Percentiles rank a stretch among this genome's conserved stretches.
Evolutionary conservation across 2,113 vertebrate genomes (phyloP).

Genomic region (Artemisiospiza belli): DNA sequence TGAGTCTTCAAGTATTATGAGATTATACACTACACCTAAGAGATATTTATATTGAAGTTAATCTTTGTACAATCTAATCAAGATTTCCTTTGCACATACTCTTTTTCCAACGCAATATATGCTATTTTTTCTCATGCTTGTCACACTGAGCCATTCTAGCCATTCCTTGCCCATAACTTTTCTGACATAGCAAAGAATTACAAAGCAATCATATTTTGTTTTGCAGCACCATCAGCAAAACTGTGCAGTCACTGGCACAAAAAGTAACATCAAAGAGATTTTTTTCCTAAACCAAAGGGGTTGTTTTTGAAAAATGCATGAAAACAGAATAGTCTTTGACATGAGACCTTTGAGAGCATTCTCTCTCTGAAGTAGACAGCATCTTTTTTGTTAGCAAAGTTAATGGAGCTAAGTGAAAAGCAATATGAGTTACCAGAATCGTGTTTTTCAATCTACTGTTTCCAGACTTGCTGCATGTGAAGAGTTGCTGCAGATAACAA

Average conservation of each 20-base stretch:
- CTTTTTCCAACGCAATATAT: neutral
- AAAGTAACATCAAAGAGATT: neutral
- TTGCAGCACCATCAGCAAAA: neutral
- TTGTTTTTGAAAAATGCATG: neutral
- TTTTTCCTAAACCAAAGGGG: neutral
- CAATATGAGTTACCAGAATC: neutral
- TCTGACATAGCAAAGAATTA: neutral
- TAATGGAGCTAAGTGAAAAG: neutral
- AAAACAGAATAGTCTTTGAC: neutral
- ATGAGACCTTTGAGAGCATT: neutral
- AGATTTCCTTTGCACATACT: neutral
- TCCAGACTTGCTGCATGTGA: neutral
- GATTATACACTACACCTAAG: neutral
- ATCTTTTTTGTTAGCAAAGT: neutral
- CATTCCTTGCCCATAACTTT: neutral
- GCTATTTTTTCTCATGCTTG: accelerated
- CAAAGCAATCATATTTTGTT: neutral
- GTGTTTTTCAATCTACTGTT: neutral
- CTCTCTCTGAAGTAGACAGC: neutral
- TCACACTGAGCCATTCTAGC: neutral
- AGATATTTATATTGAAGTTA: neutral
- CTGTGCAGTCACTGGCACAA: neutral
- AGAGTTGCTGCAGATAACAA: neutral
- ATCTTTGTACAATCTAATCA: neutral
- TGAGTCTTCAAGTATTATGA: neutral